Evolutionary conservation across 2,113 vertebrate genomes (phyloP).

Genomic region (Barnardius zonarius): DNA sequence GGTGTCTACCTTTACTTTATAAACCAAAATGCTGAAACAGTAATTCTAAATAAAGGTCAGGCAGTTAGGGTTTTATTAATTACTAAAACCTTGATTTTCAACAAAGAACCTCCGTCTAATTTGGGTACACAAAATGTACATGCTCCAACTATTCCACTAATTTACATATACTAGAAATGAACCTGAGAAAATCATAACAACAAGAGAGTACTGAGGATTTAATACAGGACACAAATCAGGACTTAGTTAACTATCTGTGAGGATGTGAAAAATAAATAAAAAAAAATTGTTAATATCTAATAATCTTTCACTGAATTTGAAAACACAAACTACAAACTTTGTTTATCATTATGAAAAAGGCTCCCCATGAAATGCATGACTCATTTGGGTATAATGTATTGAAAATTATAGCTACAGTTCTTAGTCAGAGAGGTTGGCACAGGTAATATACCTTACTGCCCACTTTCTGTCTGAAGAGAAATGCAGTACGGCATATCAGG

Average conservation of each 20-base stretch:
- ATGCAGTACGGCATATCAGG: background rate
- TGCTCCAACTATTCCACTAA: background rate
- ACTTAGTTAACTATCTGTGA: background rate
- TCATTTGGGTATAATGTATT: background rate
- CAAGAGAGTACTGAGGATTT: background rate
- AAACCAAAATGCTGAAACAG: background rate
- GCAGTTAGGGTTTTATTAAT: background rate
- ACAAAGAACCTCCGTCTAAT: background rate
- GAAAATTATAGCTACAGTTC: background rate
- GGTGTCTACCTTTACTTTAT: background rate
- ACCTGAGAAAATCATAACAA: background rate
- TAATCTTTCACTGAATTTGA: background rate
- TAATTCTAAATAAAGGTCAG: background rate
- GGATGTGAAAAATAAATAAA: background rate
- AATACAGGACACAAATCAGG: background rate
- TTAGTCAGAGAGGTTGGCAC: background rate
- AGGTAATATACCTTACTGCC: background rate
- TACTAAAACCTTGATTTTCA: background rate
- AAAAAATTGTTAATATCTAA: background rate
- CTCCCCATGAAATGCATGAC: fast-evolving
- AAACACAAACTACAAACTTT: background rate
- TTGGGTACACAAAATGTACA: background rate
- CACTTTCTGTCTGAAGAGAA: background rate
- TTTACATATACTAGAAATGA: background rate
- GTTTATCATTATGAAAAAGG: background rate